Evolutionary conservation across 2,113 vertebrate species (phyloP), one percentile per base, ranked within the genome.

Genomic region (Lucifuga dentata): DNA sequence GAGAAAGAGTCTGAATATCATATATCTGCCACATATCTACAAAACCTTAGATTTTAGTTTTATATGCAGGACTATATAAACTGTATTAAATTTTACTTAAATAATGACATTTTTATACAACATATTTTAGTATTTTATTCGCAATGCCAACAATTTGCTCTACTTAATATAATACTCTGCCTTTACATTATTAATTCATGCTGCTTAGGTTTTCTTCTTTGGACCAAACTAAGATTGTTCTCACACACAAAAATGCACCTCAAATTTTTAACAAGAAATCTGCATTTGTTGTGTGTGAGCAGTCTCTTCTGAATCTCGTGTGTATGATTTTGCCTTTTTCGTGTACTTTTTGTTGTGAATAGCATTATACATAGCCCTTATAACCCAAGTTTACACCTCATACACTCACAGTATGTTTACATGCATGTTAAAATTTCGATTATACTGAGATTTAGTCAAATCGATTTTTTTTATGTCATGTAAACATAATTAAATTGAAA

Each of bases 351-450:
- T 33, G 20, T 19, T 1, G 3, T 9, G 24, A 56, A 45, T 40
- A 23, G 21, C 32, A 43, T 74, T 65, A 33, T 1, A 15, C 12
- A 43, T 7, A 61, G 13, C 48, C 41, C 26, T 59, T 8, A 20
- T 26, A 29, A 61, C 11, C 15, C 19, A 21, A 2, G 58, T 75
- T 59, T 68, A 68, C 59, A 60, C 46, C 70, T 43, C 29, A n/a
- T 56, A 41, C 33, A 53, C 51, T n/a, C n/a, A n/a, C n/a, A n/a
- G n/a, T n/a, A n/a, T n/a, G n/a, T n/a, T n/a, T n/a, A n/a, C n/a
- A n/a, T n/a, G n/a, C n/a, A n/a, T n/a, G n/a, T n/a, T n/a, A n/a
- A n/a, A n/a, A n/a, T n/a, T n/a, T n/a, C n/a, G n/a, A n/a, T n/a
- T n/a, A n/a, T n/a, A n/a, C n/a, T n/a, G n/a, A n/a, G n/a, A n/a